Percentiles rank a stretch among this genome's conserved stretches.
These are phyloP conservation scores for Megalopta genalis DNA, from an alignment of 1,140 invertebrate genomes.

Conservation along the genomic window DNA sequence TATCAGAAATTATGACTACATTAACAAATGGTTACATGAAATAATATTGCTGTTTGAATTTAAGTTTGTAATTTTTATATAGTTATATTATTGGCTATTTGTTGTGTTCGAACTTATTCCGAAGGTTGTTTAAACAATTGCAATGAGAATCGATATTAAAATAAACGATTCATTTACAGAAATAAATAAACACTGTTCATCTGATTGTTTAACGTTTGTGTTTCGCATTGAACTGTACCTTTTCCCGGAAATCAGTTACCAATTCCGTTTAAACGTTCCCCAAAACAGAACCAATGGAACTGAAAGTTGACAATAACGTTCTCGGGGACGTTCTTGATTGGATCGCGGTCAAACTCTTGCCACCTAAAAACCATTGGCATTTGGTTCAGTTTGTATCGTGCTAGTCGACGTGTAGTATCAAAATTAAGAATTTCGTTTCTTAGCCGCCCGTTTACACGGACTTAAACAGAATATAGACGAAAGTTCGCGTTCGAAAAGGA, in stretches of 20 bases:
- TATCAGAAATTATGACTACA: neutral
- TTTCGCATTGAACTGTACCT: neutral
- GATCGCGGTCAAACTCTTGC: conserved; percentile 26
- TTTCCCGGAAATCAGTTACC: conserved; percentile 11
- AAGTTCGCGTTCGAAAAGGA: neutral
- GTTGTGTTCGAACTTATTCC: no score
- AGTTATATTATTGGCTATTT: no score
- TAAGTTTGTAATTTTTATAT: no score
- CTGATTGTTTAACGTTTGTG: neutral
- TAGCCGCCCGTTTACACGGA: conserved; percentile 8
- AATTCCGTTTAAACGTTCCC: conserved; percentile 17
- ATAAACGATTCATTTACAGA: neutral
- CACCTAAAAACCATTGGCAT: conserved; percentile 26
- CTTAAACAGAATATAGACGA: neutral
- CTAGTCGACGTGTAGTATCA: conserved; percentile 32
- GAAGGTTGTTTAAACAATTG: no score
- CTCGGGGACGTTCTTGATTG: conserved; percentile 33
- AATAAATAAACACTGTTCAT: neutral
- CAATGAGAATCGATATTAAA: no score
- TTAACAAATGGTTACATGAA: no score
- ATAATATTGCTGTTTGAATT: no score
- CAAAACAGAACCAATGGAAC: conserved; percentile 30
- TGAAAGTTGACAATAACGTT: conserved; percentile 33
- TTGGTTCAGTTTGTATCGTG: conserved; percentile 45
- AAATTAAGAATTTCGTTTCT: conserved; percentile 30